Conservation (phyloP, 2,113 vertebrate species). For the Phalacrocorax brasilianus region DNA sequence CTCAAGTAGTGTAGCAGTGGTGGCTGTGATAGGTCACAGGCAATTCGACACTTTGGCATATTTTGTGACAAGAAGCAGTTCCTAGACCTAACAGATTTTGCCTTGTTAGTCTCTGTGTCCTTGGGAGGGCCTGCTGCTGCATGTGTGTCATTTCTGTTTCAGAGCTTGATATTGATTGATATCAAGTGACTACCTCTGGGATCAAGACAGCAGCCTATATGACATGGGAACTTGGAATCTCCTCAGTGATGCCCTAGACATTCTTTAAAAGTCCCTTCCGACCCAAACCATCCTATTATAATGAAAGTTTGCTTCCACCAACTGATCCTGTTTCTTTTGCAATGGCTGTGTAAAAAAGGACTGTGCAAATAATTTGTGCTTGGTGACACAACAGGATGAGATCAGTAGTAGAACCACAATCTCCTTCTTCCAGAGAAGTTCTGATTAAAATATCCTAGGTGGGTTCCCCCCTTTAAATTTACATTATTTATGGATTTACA, state of each 20-base stretch:
- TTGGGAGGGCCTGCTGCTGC: conserved; percentile 30
- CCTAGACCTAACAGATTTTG: neutral
- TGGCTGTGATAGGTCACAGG: conserved; percentile 30
- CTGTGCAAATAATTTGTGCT: neutral
- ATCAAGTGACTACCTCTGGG: conserved; percentile 38
- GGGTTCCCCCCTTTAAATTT: neutral
- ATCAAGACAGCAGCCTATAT: neutral
- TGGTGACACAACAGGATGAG: neutral
- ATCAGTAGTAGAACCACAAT: neutral
- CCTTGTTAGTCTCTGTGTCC: conserved; percentile 17
- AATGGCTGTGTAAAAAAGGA: neutral
- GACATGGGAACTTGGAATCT: conserved; percentile 35
- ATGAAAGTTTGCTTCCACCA: conserved; percentile 55
- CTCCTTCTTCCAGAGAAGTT: neutral
- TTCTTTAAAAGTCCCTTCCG: neutral
- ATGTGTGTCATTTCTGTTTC: conserved; percentile 27
- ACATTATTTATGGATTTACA: neutral
- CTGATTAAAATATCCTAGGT: neutral
- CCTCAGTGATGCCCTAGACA: conserved; percentile 49
- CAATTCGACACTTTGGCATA: conserved; percentile 29
- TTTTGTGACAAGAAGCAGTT: conserved; percentile 54
- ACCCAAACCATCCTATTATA: neutral
- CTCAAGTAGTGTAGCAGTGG: neutral
- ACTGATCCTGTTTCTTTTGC: neutral
- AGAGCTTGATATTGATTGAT: conserved; percentile 13